Evolutionary conservation across 1,140 invertebrate genomes (phyloP), one percentile per base, ranked within the genome.

Genomic region (Meloidogyne chitwoodi): DNA sequence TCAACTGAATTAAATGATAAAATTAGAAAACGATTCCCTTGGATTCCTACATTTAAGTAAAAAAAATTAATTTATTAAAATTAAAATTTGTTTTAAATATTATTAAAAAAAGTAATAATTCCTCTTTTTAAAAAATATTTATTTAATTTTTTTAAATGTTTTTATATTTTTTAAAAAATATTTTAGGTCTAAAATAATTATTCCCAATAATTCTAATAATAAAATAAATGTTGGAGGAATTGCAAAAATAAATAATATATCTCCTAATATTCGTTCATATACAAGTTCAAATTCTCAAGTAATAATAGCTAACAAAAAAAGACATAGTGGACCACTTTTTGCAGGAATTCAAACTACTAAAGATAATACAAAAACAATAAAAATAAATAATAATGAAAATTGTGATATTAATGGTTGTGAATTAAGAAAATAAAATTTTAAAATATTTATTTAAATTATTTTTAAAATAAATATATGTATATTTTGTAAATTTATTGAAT

Each of bases 11-110:
- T 68, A 41, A 31, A 67, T 31, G 65, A 67, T 31, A 31, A 41
- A 31, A 67, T 67, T 67, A 31, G 65, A 31, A 16, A 67, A 41
- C 19, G 22, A 31, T 67, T 67, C 10, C 65, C 65, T 67, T 67
- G 65, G 65, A 31, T 67, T n/a, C 65, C 65, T 22, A n/a, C 38
- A 31, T 41, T 41, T 19, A 67, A 67, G 65, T 67, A 41, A 67
- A 38, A 22, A 48, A 48, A 48, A 48, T 48, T 44, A 44, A 19
- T 38, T 38, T 38, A 48, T 48, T 48, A 48, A 38, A 38, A 6
- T 38, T 38, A 38, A 38, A n/a, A n/a, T n/a, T n/a, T n/a, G n/a
- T n/a, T n/a, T n/a, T n/a, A n/a, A n/a, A n/a, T n/a, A n/a, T n/a
- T n/a, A n/a, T n/a, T n/a, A n/a, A n/a, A n/a, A n/a, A n/a, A n/a